Evolutionary conservation across 2,888 invertebrate genomes (phyloP).

Genomic region (Hemithea aestivaria): DNA sequence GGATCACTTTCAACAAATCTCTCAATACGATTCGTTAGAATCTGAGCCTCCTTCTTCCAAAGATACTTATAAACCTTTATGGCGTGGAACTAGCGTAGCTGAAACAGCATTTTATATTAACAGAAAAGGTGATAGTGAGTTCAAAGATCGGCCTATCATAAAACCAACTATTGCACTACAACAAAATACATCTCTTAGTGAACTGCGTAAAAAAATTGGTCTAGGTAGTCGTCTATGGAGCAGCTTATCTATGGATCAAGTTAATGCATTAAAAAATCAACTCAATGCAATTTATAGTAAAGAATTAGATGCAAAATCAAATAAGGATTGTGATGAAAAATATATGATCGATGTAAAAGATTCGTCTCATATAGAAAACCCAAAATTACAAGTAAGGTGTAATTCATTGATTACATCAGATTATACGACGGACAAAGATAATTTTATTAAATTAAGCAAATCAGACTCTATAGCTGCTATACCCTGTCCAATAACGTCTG

Average conservation of each 20-base stretch:
- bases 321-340: constrained; percentile 66
- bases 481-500: constrained; percentile 58
- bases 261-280: constrained; percentile 87
- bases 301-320: constrained; percentile 65
- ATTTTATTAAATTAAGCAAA: constrained; percentile 64
- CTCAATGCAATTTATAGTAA: constrained; percentile 89
- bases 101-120: constrained; percentile 87
- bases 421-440: constrained; percentile 48
- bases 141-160: constrained; percentile 39
- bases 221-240: constrained; percentile 89
- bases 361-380: constrained; percentile 45
- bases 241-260: constrained; percentile 90
- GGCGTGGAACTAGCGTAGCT: constrained; percentile 90
- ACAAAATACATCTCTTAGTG: constrained; percentile 66
- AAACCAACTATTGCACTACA: constrained; percentile 50
- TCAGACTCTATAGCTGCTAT: constrained; percentile 80
- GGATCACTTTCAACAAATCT: constrained; percentile 84
- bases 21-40: constrained; percentile 73
- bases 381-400: constrained; percentile 77
- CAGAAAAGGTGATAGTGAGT: constrained; percentile 75
- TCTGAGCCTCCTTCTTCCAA: constrained; percentile 67
- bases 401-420: constrained; percentile 76
- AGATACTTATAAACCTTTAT: constrained; percentile 88
- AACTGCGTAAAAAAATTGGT: constrained; percentile 73
- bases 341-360: constrained; percentile 82